phyloP scores from a whole-genome alignment of 2,888 invertebrate genomes.

The Allolobophora icterica region DNA sequence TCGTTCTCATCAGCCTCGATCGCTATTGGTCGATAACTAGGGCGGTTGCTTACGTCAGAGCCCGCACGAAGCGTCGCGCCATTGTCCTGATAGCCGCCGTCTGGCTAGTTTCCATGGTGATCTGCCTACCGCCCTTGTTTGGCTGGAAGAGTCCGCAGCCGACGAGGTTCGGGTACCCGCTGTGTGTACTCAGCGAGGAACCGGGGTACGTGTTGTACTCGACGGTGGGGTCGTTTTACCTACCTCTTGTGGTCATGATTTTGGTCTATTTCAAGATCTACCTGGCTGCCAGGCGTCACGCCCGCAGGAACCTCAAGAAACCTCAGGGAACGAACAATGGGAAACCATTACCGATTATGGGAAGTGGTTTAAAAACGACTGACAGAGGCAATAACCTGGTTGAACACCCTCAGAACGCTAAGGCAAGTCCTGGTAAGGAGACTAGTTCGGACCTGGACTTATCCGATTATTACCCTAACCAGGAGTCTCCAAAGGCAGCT shows the following conservation, averaged over 20 bases:
- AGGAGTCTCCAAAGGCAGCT: not conserved
- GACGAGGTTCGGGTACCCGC: constrained; percentile 52
- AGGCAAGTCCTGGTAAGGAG: not conserved
- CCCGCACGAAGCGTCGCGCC: constrained; percentile 89
- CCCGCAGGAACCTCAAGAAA: constrained; percentile 71
- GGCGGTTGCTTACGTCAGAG: constrained; percentile 91
- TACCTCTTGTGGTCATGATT: constrained; percentile 93
- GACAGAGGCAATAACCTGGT: not conserved
- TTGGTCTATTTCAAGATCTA: constrained; percentile 92
- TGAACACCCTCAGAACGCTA: not conserved
- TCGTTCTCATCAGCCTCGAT: constrained; percentile 69
- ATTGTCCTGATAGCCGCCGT: constrained; percentile 81
- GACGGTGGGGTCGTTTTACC: constrained; percentile 82
- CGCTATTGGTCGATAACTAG: constrained; percentile 67
- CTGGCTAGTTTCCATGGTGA: constrained; percentile 90
- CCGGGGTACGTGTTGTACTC: constrained; percentile 97
- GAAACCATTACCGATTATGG: not conserved
- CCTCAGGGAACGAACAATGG: not conserved
- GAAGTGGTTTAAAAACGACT: not conserved
- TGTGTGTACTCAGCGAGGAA: constrained; percentile 88
- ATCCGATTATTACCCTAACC: not conserved
- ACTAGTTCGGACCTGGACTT: not conserved
- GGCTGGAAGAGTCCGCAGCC: constrained; percentile 58
- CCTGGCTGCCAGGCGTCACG: constrained; percentile 87
- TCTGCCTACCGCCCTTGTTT: constrained; percentile 82